Evolutionary conservation across 1,140 invertebrate species (phyloP).

Genomic region (Aphaenogaster ashmeadi): DNA sequence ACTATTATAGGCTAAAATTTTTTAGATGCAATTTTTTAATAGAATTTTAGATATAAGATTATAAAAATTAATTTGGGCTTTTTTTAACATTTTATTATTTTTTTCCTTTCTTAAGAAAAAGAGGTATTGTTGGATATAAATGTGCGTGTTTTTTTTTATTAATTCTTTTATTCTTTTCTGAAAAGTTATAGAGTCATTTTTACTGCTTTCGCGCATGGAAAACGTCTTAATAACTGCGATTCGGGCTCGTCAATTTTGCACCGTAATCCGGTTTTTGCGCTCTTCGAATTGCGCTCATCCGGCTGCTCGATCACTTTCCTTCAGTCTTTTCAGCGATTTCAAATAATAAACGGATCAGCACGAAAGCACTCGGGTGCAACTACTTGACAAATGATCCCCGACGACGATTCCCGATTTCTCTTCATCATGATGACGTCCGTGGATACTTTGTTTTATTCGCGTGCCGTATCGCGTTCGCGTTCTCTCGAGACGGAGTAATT

Average conservation of each 20-base stretch:
- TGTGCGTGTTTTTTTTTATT: background rate
- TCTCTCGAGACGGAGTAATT: constrained; percentile 28
- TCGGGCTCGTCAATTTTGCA: constrained; percentile 24
- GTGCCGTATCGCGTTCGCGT: constrained; percentile 1
- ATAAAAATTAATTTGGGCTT: background rate
- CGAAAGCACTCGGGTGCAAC: constrained; percentile 29
- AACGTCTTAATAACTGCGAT: constrained; percentile 35
- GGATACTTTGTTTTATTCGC: constrained; percentile 51
- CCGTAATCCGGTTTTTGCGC: constrained; percentile 13
- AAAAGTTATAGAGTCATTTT: constrained; percentile 1
- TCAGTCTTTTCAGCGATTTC: constrained; percentile 49
- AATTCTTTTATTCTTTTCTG: background rate
- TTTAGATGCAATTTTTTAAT: background rate
- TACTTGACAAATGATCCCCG: constrained; percentile 57
- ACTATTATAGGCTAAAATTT: background rate
- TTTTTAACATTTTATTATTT: background rate
- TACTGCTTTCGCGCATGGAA: background rate
- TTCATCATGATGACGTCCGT: constrained; percentile 50
- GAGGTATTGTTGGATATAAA: background rate
- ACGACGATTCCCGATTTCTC: constrained; percentile 53
- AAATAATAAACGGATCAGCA: constrained; percentile 58
- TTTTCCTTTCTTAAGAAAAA: background rate
- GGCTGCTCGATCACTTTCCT: constrained; percentile 49
- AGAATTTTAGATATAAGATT: background rate
- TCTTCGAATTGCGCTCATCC: constrained; percentile 15